Conservation (phyloP, 2,797 vertebrate species). For the Lutjanus campechanus region DNA sequence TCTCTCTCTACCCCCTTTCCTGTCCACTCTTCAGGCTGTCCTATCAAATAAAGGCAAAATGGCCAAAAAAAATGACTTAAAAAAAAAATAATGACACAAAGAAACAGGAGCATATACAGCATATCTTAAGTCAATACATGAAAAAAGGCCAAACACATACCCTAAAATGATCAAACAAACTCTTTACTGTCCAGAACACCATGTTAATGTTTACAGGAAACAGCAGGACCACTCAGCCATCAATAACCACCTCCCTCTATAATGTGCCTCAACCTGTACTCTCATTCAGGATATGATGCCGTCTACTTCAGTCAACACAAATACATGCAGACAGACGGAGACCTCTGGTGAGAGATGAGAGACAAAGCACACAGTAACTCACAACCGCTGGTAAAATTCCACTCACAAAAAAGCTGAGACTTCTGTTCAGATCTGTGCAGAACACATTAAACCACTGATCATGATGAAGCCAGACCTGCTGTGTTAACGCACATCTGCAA, state of each 20-base stretch:
- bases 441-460: not conserved
- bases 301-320: slow-evolving; percentile 22
- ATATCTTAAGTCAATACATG: not conserved
- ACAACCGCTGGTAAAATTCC: slow-evolving; percentile 44
- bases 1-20: too few species aligned
- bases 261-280: slow-evolving; percentile 22
- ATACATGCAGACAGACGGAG: slow-evolving; percentile 48
- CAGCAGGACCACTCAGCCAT: slow-evolving; percentile 2
- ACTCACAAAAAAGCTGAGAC: slow-evolving; percentile 25
- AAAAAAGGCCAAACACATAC: not conserved
- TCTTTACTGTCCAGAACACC: not conserved
- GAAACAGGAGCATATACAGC: not conserved
- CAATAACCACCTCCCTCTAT: slow-evolving; percentile 9
- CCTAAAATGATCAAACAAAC: not conserved
- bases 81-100: not conserved
- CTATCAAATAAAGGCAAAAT: too few species aligned
- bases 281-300: slow-evolving; percentile 38
- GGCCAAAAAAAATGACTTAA: too few species aligned
- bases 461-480: not conserved
- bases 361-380: slow-evolving; percentile 13
- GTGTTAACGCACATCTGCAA: not conserved
- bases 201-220: slow-evolving; percentile 5
- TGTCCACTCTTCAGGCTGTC: too few species aligned
- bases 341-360: slow-evolving; percentile 68
- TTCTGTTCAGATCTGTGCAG: slow-evolving; percentile 1